A percentile compares a stretch with the other conserved stretches of the same genome.
Evolutionary conservation across 2,888 invertebrate genomes (phyloP).

Genomic region (Rhagonycha fulva): DNA sequence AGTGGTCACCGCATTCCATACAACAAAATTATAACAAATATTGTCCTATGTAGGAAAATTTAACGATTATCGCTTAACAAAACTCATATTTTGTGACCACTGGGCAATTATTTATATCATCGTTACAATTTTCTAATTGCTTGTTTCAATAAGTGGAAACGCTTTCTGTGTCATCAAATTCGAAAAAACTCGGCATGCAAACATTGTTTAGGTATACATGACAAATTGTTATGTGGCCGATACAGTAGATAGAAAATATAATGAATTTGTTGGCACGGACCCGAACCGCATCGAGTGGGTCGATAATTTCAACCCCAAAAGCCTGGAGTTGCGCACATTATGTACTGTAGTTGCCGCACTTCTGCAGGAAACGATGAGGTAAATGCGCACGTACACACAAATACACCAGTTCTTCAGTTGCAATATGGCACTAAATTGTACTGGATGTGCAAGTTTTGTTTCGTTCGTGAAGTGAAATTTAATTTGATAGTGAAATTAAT

Average conservation of each 20-base stretch:
- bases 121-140: neutral
- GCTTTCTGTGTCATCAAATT: neutral
- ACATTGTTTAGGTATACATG: neutral
- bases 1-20: neutral
- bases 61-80: neutral
- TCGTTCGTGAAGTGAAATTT: neutral
- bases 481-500: neutral
- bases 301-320: conserved; percentile 38
- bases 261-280: conserved; percentile 49
- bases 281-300: conserved; percentile 49
- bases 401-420: neutral
- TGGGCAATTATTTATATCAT: neutral
- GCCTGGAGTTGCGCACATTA: conserved; percentile 31
- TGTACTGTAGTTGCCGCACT: conserved; percentile 23
- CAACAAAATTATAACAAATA: neutral
- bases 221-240: conserved; percentile 21
- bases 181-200: neutral
- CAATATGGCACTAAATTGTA: neutral
- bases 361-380: conserved; percentile 30
- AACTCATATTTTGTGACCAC: neutral
- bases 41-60: neutral
- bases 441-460: neutral
- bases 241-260: conserved; percentile 44
- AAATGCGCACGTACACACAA: conserved; percentile 17
- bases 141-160: neutral